Conservation (phyloP, 2,113 vertebrate genomes). For the Tenebrosternarchus preto region DNA sequence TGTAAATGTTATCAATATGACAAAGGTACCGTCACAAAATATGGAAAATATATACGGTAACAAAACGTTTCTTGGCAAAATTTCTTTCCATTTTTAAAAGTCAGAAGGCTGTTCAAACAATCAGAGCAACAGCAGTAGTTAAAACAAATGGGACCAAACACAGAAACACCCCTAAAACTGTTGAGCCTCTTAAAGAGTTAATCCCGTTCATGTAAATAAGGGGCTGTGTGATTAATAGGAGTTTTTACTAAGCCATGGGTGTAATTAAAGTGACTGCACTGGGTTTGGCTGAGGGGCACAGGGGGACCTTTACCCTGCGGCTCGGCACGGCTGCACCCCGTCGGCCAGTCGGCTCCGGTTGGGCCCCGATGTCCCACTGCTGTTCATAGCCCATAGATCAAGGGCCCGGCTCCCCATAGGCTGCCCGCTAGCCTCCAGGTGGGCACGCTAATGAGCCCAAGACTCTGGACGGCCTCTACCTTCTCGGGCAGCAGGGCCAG, state of each 20-base stretch:
- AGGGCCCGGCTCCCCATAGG: conserved; percentile 70
- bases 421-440: conserved; percentile 79
- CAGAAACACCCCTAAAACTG: neutral
- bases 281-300: conserved; percentile 52
- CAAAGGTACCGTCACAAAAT: no score
- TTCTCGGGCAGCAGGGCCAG: conserved; percentile 67
- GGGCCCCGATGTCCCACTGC: conserved; percentile 67
- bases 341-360: conserved; percentile 55
- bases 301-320: conserved; percentile 37
- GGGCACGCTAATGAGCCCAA: conserved; percentile 84
- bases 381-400: conserved; percentile 79
- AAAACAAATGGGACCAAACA: conserved; percentile 17
- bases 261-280: conserved; percentile 68
- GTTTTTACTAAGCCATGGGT: conserved; percentile 41
- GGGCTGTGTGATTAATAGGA: conserved; percentile 32
- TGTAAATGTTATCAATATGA: no score
- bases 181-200: conserved; percentile 18
- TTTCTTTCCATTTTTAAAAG: neutral
- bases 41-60: neutral
- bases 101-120: neutral
- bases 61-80: neutral
- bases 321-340: conserved; percentile 41
- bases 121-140: neutral
- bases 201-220: conserved; percentile 46
- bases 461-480: conserved; percentile 70